A percentile compares a stretch with the other conserved stretches of the same genome.
Conservation (phyloP, 1,140 invertebrate species). For the Brachionus plicatilis region DNA sequence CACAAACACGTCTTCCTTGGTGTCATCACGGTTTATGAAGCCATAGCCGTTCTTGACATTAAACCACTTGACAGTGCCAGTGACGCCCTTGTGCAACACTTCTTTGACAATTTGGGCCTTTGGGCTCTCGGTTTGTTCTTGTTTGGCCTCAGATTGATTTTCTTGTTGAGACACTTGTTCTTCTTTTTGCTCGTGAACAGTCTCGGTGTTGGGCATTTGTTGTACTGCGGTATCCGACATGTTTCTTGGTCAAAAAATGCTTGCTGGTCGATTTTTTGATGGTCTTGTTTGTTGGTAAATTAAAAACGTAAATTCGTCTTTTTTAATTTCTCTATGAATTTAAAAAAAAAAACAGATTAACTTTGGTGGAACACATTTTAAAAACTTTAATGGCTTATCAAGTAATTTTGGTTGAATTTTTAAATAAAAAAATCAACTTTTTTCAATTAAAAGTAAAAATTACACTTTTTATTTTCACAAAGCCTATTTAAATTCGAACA, state of each 20-base stretch:
- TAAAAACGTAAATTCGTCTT: background rate
- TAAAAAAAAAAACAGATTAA: background rate
- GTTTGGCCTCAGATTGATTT: background rate
- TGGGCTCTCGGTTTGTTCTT: background rate
- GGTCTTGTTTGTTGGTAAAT: background rate
- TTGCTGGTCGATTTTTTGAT: conserved; percentile 22
- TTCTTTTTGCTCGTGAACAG: background rate
- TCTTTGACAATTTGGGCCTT: conserved; percentile 8
- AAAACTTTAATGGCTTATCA: background rate
- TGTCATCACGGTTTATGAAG: conserved; percentile 96
- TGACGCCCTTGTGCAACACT: conserved; percentile 55
- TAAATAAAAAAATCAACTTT: background rate
- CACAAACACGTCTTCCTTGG: conserved; percentile 98
- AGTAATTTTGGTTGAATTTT: too few relatives aligned
- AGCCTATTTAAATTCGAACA: background rate
- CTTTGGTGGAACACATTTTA: too few relatives aligned
- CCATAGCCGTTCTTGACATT: conserved; percentile 99
- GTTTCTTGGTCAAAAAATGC: conserved; percentile 6
- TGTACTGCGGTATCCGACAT: conserved; percentile 7
- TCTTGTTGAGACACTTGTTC: background rate
- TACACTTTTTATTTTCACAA: background rate
- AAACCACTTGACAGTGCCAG: conserved; percentile 92
- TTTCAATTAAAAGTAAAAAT: background rate
- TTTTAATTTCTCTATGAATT: background rate
- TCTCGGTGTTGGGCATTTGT: background rate